Conservation (phyloP, 2,888 invertebrate species). For the Drosophila percnosoma region DNA sequence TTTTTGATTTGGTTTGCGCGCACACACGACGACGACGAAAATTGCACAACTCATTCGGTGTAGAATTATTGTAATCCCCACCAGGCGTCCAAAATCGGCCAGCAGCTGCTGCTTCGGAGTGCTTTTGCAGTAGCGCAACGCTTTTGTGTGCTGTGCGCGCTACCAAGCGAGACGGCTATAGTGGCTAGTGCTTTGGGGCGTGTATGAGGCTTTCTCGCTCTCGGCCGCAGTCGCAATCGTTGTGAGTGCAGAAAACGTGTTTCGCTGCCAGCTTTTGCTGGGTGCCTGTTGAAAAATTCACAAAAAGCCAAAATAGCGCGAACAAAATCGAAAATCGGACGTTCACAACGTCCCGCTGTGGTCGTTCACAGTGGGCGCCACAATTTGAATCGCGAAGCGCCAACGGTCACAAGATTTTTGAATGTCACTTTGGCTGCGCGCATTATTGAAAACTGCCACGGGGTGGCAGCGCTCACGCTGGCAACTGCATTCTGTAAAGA, state of each 20-base stretch:
- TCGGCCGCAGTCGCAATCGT: not conserved
- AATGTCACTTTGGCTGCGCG: not conserved
- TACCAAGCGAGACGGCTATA: constrained; percentile 45
- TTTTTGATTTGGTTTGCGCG: constrained; percentile 28
- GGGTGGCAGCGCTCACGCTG: constrained; percentile 34
- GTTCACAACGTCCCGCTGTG: constrained; percentile 60
- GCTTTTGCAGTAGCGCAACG: constrained; percentile 48
- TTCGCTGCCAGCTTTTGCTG: constrained; percentile 50
- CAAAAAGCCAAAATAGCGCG: constrained; percentile 81
- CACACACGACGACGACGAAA: constrained; percentile 58
- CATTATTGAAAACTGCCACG: constrained; percentile 8
- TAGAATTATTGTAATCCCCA: constrained; percentile 85
- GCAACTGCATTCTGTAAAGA: constrained; percentile 23
- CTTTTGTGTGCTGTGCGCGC: constrained; percentile 14
- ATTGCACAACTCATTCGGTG: constrained; percentile 83
- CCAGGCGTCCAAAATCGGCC: constrained; percentile 76
- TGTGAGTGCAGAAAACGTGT: constrained; percentile 37
- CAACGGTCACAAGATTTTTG: constrained; percentile 14
- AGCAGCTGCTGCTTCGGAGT: constrained; percentile 48
- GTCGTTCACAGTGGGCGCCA: constrained; percentile 52
- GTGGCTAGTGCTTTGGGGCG: constrained; percentile 31
- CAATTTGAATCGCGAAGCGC: constrained; percentile 42
- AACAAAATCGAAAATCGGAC: constrained; percentile 66
- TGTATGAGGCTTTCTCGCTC: constrained; percentile 36
- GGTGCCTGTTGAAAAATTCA: constrained; percentile 72